Base-by-base conservation (phyloP, 2,888 invertebrate species). In the Lacanobia oleracea region DNA sequence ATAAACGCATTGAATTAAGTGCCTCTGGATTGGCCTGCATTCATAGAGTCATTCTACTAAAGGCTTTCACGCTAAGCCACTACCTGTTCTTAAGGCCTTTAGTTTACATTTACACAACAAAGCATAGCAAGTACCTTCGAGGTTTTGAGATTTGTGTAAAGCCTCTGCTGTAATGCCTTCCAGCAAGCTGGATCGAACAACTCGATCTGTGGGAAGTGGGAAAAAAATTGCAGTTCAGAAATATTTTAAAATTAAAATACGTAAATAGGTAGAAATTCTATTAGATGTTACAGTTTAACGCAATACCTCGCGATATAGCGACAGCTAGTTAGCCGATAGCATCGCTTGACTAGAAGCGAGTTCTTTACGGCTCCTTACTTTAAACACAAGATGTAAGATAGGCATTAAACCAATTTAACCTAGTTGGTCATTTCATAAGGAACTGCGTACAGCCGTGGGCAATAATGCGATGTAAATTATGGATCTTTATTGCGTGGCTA, bases 281-380 rank as follows among this genome's bases (percentile, higher is more conserved):
- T 82, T 86, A 79, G 82, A 89, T 87, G 87, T 86, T 86, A 87
- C 86, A 87, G 83, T 87, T 87, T 87, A 87, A 85, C 78, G 85
- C 86, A 87, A 87, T 89, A 89, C 86, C 90, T 87, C 84, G 88
- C 87, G 83, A 88, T 89, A 91, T 86, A 82, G 88, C 87, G 91
- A 92, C 92, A 91, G 91, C 92, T 93, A 90, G 94, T 94, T 94
- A 93, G 81, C 65, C 80, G 95, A 95, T 95, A 89, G 86, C 88
- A 94, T 94, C 94, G 87, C 85, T 82, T 79, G 88, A 91, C 90
- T 88, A 88, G 85, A 37, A 84, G 84, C 82, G 87, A 88, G 90
- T 94, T 93, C 94, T 95, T 95, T 95, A 95, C 93, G 91, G 89
- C 88, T 88, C 86, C 89, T 91, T 89, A 90, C 90, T 93, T 91